Base-by-base conservation (phyloP, 2,888 invertebrate species). In the Atethmia centrago region DNA sequence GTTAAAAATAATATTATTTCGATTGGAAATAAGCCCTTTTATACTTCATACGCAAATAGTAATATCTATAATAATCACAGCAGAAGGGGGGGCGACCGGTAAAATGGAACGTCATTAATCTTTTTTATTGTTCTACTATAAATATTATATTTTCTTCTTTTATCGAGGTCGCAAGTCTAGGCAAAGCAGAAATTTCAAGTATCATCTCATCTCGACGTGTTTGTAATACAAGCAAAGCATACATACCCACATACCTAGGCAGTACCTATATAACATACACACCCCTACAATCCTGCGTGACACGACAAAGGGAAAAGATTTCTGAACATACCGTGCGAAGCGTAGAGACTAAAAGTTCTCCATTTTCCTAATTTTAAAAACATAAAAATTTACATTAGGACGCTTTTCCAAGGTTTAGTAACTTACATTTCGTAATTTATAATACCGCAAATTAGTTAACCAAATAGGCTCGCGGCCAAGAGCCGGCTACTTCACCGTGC, bases 51-150 rank as follows among this genome's bases (percentile, higher is more conserved):
- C n/a, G n/a, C n/a, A n/a, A n/a, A n/a, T n/a, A n/a, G n/a, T n/a
- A n/a, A n/a, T 66, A 69, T 80, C 36, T 59, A 61, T 64, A 81
- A 66, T 49, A 77, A 71, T 73, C 47, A 66, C 31, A 59, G 51
- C 28, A 56, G 56, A 45, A 71, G 47, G 65, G 71, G 71, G 36
- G 58, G 64, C 65, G 67, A 74, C 59, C 65, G 65, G 74, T 78
- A 80, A 81, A 84, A 79, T 71, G 77, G 59, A 80, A 76, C 76
- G 71, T 82, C 88, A 79, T 88, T 85, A 85, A 85, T 88, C 85
- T 88, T 86, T 65, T 81, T 64, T 74, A 76, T 79, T 85, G 76
- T 80, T 80, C 64, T 76, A 79, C 78, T 79, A 56, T 70, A 72
- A 76, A 84, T 81, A 77, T 84, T 77, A 87, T 85, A 83, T 85